These are phyloP conservation scores for Gnatocerus cornutus DNA, from an alignment of 2,888 invertebrate species.

Conservation along the genomic window DNA sequence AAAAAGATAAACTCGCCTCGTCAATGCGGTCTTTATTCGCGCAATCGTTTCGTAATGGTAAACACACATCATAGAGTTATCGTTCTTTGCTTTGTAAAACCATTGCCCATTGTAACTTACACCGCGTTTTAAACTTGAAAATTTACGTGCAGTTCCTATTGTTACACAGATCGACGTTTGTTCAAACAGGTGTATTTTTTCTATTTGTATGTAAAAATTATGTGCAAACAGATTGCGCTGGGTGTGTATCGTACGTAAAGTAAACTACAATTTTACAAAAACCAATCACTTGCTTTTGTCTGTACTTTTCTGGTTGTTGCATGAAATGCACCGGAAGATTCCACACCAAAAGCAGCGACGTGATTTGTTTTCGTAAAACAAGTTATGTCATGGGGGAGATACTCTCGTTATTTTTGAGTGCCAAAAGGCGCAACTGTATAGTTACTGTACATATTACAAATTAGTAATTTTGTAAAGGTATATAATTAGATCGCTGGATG, in stretches of 20 bases:
- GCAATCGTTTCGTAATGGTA: conserved; percentile 60
- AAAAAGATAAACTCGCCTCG: conserved; percentile 60
- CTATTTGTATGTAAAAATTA: conserved; percentile 16
- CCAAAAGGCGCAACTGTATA: conserved; percentile 65
- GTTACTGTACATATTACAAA: conserved; percentile 66
- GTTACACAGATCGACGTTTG: conserved; percentile 18
- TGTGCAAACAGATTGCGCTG: conserved; percentile 45
- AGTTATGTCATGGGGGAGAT: conserved; percentile 58
- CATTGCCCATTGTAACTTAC: conserved; percentile 44
- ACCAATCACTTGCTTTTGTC: conserved; percentile 48
- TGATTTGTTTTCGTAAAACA: conserved; percentile 50
- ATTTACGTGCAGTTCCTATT: conserved; percentile 39
- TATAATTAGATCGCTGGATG: conserved; percentile 47
- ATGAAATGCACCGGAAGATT: conserved; percentile 50
- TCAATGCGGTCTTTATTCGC: conserved; percentile 63
- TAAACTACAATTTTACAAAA: conserved; percentile 59
- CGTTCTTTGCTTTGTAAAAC: conserved; percentile 50
- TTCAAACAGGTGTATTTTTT: conserved; percentile 16
- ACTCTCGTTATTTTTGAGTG: conserved; percentile 65
- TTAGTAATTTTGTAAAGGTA: conserved; percentile 60
- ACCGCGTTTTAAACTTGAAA: conserved; percentile 21
- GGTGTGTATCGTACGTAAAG: conserved; percentile 58
- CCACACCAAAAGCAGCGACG: conserved; percentile 28
- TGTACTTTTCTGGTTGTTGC: conserved; percentile 40
- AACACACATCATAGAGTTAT: conserved; percentile 59